Base-by-base conservation (phyloP, 1,140 invertebrate genomes). In the Vollenhovia emeryi region DNA sequence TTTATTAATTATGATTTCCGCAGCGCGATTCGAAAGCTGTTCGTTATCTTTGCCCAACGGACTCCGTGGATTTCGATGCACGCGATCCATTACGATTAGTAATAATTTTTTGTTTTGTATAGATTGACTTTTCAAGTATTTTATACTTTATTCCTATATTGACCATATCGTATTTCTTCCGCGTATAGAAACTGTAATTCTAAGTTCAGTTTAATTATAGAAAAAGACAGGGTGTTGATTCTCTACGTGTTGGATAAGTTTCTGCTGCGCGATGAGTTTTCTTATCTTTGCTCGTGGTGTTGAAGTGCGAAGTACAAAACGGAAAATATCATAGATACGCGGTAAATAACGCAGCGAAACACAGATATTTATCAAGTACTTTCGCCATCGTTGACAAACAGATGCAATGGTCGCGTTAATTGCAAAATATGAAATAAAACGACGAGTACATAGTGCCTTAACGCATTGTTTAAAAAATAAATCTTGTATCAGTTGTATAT, bases 11-110 rank as follows among this genome's bases (percentile, higher is more conserved):
- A 15, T 21, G 45, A 33, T 52, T 33, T 73, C 30, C 48, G 27
- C 6, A 1, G 8, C 55, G 13, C 11, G 11, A 13, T 43, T 87
- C 88, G 82, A 91, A 87, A 91, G 21, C 40, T 78, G 50, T 57
- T 66, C 59, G 59, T 86, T 88, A 43, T 90, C 88, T 87, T 91
- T 90, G 88, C 73, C 68, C n/a, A 69, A 21, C 79, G 57, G 76
- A 86, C 89, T 86, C 93, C 91, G 90, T 93, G 91, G 90, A 55
- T 8, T 89, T 71, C 74, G 87, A 75, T 75, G 55, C 24, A 52
- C 24, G 40, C 48, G 43, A 36, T 36, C 33, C 3, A 36, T 64
- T 60, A 62, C 18, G 48, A 27, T 52, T 69, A 73, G 52, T 86
- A 59, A 76, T 71, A 68, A 80, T 82, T 85, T 91, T 85, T 91